Conservation (phyloP, 2,797 vertebrate species). For the Carduelis carduelis region DNA sequence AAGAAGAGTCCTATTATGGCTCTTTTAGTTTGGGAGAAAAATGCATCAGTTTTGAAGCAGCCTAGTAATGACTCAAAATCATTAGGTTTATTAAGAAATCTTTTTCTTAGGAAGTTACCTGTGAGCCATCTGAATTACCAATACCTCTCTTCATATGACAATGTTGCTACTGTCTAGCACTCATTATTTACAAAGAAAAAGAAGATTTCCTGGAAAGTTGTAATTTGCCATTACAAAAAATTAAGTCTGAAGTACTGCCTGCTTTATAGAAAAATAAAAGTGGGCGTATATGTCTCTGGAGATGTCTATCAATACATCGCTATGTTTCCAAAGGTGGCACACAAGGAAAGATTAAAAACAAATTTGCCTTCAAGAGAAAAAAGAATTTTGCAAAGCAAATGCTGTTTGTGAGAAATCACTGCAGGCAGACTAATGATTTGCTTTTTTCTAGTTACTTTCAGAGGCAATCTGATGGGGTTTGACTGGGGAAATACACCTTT, state of each 20-base stretch:
- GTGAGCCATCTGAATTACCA: not conserved
- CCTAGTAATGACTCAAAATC: not conserved
- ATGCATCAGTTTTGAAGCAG: not conserved
- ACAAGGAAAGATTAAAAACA: not conserved
- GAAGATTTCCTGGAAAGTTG: not conserved
- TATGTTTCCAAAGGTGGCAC: not conserved
- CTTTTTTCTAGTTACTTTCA: not conserved
- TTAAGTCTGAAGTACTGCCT: not conserved
- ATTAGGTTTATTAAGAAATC: not conserved
- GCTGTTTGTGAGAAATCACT: not conserved
- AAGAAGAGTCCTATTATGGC: not conserved
- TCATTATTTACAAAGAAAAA: not conserved
- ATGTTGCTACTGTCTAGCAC: fast-evolving
- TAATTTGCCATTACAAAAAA: not conserved
- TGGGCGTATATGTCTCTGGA: not conserved
- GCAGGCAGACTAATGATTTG: not conserved
- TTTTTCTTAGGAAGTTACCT: not conserved
- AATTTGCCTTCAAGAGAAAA: not conserved
- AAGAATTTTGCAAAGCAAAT: not conserved
- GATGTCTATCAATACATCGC: not conserved
- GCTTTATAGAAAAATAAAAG: not conserved
- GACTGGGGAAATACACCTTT: not conserved
- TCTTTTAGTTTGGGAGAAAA: not conserved
- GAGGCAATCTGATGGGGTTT: not conserved
- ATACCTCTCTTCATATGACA: not conserved